Conservation (phyloP, 2,113 vertebrate genomes). For the Pogonocichla stellata region DNA sequence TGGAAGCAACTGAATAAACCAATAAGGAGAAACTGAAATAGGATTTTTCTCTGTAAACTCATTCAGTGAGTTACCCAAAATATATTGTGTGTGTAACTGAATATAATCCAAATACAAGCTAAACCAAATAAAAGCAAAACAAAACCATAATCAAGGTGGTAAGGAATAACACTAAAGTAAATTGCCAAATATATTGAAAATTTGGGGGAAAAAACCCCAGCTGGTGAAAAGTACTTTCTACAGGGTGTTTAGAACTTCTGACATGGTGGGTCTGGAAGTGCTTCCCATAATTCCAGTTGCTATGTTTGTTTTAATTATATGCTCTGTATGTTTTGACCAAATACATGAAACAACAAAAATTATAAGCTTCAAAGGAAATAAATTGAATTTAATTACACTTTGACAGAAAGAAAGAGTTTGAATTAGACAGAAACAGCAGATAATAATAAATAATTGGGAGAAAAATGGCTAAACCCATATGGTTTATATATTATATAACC, state of each 20-base stretch:
- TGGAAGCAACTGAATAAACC: not conserved
- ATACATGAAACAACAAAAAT: not conserved
- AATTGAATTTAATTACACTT: not conserved
- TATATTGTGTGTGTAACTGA: not conserved
- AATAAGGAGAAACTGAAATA: not conserved
- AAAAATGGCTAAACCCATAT: not conserved
- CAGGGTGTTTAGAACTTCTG: not conserved
- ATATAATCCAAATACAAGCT: not conserved
- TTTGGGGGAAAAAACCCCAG: accelerated
- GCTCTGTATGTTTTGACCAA: not conserved
- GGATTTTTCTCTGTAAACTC: not conserved
- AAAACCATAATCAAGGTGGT: not conserved
- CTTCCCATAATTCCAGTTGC: not conserved
- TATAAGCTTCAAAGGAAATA: not conserved
- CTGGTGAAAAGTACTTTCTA: not conserved
- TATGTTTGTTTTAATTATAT: not conserved
- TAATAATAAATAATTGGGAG: not conserved
- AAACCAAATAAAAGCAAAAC: not conserved
- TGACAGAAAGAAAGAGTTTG: not conserved
- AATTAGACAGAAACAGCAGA: not conserved
- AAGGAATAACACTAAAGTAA: not conserved
- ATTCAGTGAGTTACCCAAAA: not conserved
- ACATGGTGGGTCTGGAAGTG: not conserved
- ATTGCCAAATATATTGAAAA: not conserved
- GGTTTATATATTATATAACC: not conserved